phyloP scores from a whole-genome alignment of 2,113 vertebrate species.

The Thunnus maccoyii region DNA sequence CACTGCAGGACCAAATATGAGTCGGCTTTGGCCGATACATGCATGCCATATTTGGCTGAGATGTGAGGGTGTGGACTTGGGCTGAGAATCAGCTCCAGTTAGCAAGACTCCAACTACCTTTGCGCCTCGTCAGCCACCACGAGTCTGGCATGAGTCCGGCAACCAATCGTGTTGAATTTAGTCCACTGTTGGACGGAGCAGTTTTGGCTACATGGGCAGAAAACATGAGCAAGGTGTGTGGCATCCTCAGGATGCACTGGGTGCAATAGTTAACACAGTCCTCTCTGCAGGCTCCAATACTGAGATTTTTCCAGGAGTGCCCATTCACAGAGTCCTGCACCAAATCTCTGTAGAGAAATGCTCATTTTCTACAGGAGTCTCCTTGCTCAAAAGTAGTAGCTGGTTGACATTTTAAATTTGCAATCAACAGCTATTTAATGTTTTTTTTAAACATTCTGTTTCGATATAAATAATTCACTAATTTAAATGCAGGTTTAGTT shows the following conservation, averaged over 20 bases:
- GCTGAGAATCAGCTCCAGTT: constrained; percentile 35
- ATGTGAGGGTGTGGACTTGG: constrained; percentile 41
- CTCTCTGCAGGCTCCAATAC: no score
- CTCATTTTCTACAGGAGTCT: no score
- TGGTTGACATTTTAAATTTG: neutral
- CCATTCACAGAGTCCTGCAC: neutral
- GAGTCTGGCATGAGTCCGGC: constrained; percentile 34
- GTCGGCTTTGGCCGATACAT: constrained; percentile 30
- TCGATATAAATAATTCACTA: no score
- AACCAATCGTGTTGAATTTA: constrained; percentile 43
- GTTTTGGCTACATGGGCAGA: constrained; percentile 28
- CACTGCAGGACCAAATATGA: constrained; percentile 32
- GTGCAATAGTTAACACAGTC: neutral
- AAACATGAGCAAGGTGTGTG: constrained; percentile 11
- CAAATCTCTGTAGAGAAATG: neutral
- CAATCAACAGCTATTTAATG: no score
- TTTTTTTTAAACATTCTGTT: no score
- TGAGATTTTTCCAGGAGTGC: neutral
- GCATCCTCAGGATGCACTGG: neutral
- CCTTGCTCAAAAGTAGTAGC: neutral
- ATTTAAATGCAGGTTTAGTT: neutral
- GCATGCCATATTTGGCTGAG: constrained; percentile 42
- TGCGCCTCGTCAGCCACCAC: constrained; percentile 16
- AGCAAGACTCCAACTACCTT: constrained; percentile 37
- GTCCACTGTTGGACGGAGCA: constrained; percentile 22